These are phyloP conservation scores for Eupithecia dodoneata DNA, from an alignment of 2,888 invertebrate species.

Conservation along the genomic window DNA sequence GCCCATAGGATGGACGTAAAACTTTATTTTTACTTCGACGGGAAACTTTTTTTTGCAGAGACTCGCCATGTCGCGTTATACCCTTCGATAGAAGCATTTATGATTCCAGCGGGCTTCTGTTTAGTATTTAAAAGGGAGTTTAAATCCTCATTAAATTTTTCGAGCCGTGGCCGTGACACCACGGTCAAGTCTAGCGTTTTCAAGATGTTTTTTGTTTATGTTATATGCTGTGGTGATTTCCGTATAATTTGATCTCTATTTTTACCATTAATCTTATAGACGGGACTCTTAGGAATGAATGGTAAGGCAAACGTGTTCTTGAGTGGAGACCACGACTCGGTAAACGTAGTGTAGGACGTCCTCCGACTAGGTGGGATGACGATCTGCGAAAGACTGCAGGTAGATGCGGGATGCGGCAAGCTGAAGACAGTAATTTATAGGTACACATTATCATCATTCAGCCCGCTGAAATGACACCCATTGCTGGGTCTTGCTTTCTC, in stretches of 20 bases:
- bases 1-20: slow-evolving; percentile 41
- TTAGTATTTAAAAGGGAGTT: not conserved
- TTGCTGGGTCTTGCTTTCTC: no score
- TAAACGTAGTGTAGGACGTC: no score
- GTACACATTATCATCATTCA: not conserved
- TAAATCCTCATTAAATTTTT: not conserved
- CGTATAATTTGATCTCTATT: no score
- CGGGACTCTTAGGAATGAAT: not conserved
- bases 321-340: no score
- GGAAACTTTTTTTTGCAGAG: slow-evolving; percentile 40
- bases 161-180: not conserved
- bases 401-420: no score
- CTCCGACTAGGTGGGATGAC: no score
- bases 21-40: slow-evolving; percentile 42
- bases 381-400: no score
- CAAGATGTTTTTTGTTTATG: not conserved
- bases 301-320: no score
- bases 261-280: not conserved
- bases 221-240: no score
- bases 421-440: no score
- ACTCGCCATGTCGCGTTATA: slow-evolving; percentile 32
- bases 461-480: no score
- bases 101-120: not conserved
- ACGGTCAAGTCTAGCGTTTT: not conserved
- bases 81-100: slow-evolving; percentile 3